Evolutionary conservation across 2,888 invertebrate species (phyloP), one percentile per base, ranked within the genome.

Genomic region (Drosophila kuntzei): DNA sequence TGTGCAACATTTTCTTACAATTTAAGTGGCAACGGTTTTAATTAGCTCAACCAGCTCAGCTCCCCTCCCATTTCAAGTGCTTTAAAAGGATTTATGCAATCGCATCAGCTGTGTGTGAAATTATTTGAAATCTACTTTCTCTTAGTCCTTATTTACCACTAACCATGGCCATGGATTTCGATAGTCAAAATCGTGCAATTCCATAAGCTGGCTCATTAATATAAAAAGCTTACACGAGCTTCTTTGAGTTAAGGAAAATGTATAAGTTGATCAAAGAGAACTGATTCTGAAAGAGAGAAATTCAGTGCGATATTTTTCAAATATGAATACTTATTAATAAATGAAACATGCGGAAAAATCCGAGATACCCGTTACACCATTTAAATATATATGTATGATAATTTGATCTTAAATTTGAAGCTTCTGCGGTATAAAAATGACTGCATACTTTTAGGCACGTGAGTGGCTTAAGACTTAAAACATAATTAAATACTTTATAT

Each of bases 91-190:
- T 76, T 80, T 80, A 83, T 77, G 67, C 71, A 70, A 83, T 47
- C 80, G 83, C 79, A 82, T 82, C 79, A 79, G 74, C 81, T 83
- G 80, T 43, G 83, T 34, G 61, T 47, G 49, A 83, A 77, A 80
- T 74, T 66, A 73, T 77, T 65, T 54, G 60, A 65, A 59, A 73
- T 51, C 73, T 63, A 20, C 29, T 32, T 20, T 20, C 53, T 14
- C 27, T 34, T n/a, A 20, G 46, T 65, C 47, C 58, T 50, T 69
- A 43, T 72, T 69, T 73, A 63, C 75, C 75, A 78, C 75, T 63
- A 78, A 65, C 51, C 27, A 18, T 18, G 27, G 27, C 59, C 27
- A 66, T 8, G 75, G 71, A 60, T 78, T 80, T 41, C 51, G 46
- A 78, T 70, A 67, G 78, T 77, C 70, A 66, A 70, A 80, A 73